phyloP scores from a whole-genome alignment of 2,797 vertebrate genomes.

The Hydrophis major region DNA sequence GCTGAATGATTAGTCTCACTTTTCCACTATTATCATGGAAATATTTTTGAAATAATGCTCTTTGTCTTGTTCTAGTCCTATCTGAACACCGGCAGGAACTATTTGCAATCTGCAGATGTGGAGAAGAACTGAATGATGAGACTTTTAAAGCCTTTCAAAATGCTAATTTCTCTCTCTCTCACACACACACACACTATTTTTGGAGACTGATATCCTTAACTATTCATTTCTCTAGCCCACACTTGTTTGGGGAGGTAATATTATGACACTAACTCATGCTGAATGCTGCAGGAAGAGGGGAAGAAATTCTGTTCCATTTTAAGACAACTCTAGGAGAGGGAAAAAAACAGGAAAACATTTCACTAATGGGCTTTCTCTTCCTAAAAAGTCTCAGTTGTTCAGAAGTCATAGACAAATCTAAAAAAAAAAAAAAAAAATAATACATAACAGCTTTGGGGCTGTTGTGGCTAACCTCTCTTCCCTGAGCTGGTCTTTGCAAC shows the following conservation, averaged over 20 bases:
- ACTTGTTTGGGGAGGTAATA: constrained; percentile 18
- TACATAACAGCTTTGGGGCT: not conserved
- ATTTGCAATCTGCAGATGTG: constrained; percentile 30
- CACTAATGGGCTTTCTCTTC: fast-evolving
- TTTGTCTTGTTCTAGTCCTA: constrained; percentile 26
- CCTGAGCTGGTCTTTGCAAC: constrained; percentile 30
- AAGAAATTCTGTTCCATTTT: not conserved
- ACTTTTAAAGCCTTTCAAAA: constrained; percentile 30
- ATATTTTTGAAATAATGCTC: constrained; percentile 23
- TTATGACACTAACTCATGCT: constrained; percentile 35
- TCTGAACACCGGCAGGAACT: constrained; percentile 23
- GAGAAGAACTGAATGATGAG: constrained; percentile 14
- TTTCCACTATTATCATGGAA: constrained; percentile 8
- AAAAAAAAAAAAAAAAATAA: not conserved
- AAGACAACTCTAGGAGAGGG: not conserved
- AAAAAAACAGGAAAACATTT: constrained; percentile 21
- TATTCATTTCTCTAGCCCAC: constrained; percentile 42
- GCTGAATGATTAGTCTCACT: constrained; percentile 13
- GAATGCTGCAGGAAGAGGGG: not conserved
- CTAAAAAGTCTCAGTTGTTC: constrained; percentile 30
- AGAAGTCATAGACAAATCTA: constrained; percentile 31
- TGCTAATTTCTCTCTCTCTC: constrained; percentile 28
- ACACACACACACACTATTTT: constrained; percentile 4
- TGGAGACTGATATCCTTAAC: constrained; percentile 40
- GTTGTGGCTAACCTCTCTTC: constrained; percentile 25